Base-by-base conservation (phyloP, 2,113 vertebrate genomes). In the Festucalex cinctus region DNA sequence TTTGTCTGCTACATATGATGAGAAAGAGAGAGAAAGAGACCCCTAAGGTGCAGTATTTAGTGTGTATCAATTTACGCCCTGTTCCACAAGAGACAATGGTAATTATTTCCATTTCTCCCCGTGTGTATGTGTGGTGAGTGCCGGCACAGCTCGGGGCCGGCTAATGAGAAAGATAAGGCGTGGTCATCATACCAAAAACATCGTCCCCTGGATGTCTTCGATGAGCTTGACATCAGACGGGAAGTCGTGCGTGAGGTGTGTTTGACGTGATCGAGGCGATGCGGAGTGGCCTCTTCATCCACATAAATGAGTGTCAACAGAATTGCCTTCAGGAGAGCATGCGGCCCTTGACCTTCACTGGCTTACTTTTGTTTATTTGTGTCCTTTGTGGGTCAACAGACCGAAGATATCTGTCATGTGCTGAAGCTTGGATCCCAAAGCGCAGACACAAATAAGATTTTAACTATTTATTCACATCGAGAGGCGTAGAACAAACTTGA, bases 51-150 rank as follows among this genome's bases (percentile, higher is more conserved):
- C 82, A 77, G 83, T 81, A 78, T 88, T 90, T 89, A 88, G 84
- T 78, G 77, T 85, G 86, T 86, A 88, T 91, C 87, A 88, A 89
- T 90, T 85, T 88, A 88, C 72, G 63, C 71, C 85, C 76, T 71
- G 81, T 81, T 89, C 82, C 88, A 91, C 88, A 76, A 76, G 87
- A 90, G 86, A 88, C 85, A 24, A 77, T 78, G 73, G 78, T 89
- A 89, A 90, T 88, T 85, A 88, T 89, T 85, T 86, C 82, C 86
- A 79, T 85, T 69, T 77, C 75, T 75, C 74, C 66, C 67, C 75
- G 51, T 74, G 71, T 66, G 65, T 78, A 53, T 57, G 44, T 75
- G 73, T 68, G 78, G 79, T 66, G 79, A 71, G 77, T 70, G 71
- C 70, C 32, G 65, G 61, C 69, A 70, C 66, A 53, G 80, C 79